A percentile compares a stretch with the other conserved stretches of the same genome.
These are phyloP conservation scores for Nomia melanderi DNA, from an alignment of 1,140 invertebrate species.

Conservation along the genomic window DNA sequence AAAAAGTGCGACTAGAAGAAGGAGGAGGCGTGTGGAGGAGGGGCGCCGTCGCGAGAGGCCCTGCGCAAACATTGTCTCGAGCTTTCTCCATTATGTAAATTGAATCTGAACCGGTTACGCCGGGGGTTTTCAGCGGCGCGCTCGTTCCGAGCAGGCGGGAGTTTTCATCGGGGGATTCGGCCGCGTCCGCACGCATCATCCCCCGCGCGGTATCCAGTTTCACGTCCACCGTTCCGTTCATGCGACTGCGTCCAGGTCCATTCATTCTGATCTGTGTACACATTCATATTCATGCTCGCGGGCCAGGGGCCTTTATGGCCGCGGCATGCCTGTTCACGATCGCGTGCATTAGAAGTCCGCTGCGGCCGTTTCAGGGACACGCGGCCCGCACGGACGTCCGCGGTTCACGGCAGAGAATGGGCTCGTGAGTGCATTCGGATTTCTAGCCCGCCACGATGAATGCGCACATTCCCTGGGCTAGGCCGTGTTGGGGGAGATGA, in stretches of 20 bases:
- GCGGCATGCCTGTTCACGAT: constrained; percentile 28
- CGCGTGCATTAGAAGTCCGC: constrained; percentile 24
- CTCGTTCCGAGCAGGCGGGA: constrained; percentile 52
- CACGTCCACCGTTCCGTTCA: constrained; percentile 36
- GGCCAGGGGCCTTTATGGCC: constrained; percentile 22
- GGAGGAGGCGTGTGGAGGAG: background rate
- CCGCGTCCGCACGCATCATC: background rate
- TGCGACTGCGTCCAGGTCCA: constrained; percentile 31
- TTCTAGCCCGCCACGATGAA: background rate
- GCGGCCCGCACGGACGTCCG: background rate
- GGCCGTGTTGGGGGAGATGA: background rate
- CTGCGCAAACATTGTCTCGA: constrained; percentile 78
- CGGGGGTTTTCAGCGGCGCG: constrained; percentile 62
- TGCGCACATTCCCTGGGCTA: background rate
- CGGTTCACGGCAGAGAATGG: constrained; percentile 16
- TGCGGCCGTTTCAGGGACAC: background rate
- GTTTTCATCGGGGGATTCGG: constrained; percentile 56
- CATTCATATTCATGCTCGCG: constrained; percentile 47
- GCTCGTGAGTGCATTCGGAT: constrained; percentile 3
- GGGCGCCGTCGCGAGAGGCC: constrained; percentile 32
- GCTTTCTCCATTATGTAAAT: constrained; percentile 80
- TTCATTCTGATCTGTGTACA: constrained; percentile 50
- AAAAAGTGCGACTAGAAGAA: background rate
- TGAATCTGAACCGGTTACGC: constrained; percentile 76
- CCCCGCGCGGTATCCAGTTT: constrained; percentile 28